These are phyloP conservation scores for Drosophila aff. DNA, from an alignment of 1,140 invertebrate genomes.

Conservation along the genomic window DNA sequence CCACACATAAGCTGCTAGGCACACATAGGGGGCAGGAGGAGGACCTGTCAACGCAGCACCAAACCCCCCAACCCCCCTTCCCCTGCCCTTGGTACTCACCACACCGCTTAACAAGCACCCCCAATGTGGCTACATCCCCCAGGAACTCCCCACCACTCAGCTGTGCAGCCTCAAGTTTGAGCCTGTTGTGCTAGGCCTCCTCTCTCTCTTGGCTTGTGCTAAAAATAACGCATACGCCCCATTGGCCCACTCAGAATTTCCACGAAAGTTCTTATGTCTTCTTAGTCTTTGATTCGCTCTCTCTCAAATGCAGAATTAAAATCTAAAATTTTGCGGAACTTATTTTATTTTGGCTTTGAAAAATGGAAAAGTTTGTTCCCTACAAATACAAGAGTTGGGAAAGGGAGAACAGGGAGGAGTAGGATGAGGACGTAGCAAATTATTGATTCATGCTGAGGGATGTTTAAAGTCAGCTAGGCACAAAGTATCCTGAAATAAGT, in stretches of 20 bases:
- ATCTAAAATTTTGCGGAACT: background rate
- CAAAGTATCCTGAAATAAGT: background rate
- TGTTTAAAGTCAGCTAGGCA: slow-evolving; percentile 3
- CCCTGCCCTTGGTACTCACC: slow-evolving; percentile 3
- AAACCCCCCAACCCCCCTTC: background rate
- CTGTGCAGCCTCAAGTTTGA: slow-evolving; percentile 50
- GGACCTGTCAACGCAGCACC: slow-evolving; percentile 9
- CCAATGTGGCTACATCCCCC: background rate
- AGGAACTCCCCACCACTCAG: slow-evolving; percentile 13
- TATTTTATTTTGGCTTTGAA: slow-evolving; percentile 4
- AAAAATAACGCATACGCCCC: slow-evolving; percentile 66
- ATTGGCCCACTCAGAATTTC: background rate
- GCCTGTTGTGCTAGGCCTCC: slow-evolving; percentile 73
- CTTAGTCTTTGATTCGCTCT: slow-evolving; percentile 9
- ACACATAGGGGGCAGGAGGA: background rate
- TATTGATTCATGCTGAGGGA: slow-evolving; percentile 13
- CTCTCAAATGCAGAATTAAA: slow-evolving; percentile 1
- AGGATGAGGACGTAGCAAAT: background rate
- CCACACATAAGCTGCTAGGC: slow-evolving; percentile 33
- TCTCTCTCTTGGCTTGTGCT: slow-evolving; percentile 37
- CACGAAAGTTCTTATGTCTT: slow-evolving; percentile 5
- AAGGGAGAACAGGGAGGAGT: no score
- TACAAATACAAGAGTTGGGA: background rate
- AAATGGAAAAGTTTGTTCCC: slow-evolving; percentile 17
- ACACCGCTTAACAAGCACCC: background rate